Evolutionary conservation across 1,140 invertebrate genomes (phyloP).

Genomic region (Acyrthosiphon pisum): DNA sequence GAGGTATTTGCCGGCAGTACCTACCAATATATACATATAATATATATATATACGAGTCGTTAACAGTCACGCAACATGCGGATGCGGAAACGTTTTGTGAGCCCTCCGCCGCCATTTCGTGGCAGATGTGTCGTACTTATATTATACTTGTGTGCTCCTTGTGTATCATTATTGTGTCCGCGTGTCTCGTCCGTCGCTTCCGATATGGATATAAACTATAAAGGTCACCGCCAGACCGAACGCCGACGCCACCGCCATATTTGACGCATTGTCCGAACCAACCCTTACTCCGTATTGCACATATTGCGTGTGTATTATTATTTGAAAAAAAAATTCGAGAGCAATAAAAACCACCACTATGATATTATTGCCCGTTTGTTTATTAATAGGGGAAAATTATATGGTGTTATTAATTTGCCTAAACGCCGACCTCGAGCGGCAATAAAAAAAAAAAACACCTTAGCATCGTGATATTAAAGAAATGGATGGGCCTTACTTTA

Average conservation of each 20-base stretch:
- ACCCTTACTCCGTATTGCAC: neutral
- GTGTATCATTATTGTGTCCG: neutral
- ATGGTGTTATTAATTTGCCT: neutral
- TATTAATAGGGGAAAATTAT: neutral
- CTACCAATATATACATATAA: neutral
- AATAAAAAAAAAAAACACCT: neutral
- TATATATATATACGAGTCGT: neutral
- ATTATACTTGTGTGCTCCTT: neutral
- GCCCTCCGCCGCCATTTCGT: neutral
- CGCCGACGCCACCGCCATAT: neutral
- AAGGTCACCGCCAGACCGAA: neutral
- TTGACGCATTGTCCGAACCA: neutral
- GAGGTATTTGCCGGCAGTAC: neutral
- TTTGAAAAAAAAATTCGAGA: neutral
- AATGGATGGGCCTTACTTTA: no score
- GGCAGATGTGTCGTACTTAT: neutral
- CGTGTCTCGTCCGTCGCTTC: neutral
- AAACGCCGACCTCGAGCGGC: neutral
- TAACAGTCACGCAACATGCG: conserved; percentile 27
- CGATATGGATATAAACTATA: neutral
- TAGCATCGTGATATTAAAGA: neutral
- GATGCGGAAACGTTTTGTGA: conserved; percentile 33
- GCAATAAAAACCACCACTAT: neutral
- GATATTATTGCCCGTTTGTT: neutral
- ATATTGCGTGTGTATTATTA: neutral